phyloP scores from a whole-genome alignment of 2,113 vertebrate genomes.

The Turnix velox region DNA sequence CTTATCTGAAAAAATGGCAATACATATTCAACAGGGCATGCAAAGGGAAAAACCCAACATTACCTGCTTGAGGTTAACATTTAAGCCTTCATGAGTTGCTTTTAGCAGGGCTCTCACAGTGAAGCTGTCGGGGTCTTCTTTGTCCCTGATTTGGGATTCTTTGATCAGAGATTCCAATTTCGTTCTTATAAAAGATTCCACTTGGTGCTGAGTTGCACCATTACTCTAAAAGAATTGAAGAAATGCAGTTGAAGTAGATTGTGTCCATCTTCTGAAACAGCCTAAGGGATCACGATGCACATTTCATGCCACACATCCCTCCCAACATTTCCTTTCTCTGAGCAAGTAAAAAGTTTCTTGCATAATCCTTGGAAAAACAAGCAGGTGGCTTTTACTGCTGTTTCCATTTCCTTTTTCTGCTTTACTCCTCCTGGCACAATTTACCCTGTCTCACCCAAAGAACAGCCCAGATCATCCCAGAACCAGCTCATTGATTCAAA shows the following conservation, averaged over 20 bases:
- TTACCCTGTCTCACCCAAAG: not conserved
- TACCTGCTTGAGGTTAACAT: constrained; percentile 91
- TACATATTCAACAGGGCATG: not conserved
- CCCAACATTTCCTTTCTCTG: not conserved
- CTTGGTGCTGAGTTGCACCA: constrained; percentile 85
- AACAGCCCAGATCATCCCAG: not conserved
- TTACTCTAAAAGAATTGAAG: constrained; percentile 78
- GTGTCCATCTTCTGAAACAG: not conserved
- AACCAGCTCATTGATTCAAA: not conserved
- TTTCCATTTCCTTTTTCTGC: not conserved
- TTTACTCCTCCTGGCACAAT: not conserved
- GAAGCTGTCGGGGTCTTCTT: constrained; percentile 94
- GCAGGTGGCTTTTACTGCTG: not conserved
- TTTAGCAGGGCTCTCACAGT: constrained; percentile 89
- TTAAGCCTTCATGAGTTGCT: constrained; percentile 91
- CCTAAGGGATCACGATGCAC: not conserved
- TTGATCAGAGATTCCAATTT: constrained; percentile 93
- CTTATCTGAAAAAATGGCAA: not conserved
- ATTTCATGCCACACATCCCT: not conserved
- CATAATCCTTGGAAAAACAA: not conserved
- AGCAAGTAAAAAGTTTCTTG: not conserved
- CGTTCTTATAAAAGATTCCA: constrained; percentile 93
- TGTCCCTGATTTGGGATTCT: constrained; percentile 93
- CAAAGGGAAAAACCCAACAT: not conserved
- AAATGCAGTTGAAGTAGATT: not conserved